phyloP scores from a whole-genome alignment of 2,888 invertebrate species.

The Agrochola lota region DNA sequence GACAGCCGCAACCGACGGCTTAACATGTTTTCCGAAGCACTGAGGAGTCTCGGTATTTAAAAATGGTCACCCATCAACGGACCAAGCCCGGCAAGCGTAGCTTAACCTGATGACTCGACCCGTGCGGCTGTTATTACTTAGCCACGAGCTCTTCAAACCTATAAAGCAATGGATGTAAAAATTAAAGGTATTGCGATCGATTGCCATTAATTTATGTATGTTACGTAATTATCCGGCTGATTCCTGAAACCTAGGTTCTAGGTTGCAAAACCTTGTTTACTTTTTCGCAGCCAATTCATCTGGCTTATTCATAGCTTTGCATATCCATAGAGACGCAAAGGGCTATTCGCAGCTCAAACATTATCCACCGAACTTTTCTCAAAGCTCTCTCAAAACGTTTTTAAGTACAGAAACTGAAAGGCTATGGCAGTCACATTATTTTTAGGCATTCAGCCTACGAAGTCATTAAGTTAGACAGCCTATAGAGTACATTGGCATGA shows the following conservation, averaged over 20 bases:
- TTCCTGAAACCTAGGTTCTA: neutral
- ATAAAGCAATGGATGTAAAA: neutral
- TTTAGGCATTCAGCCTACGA: constrained; percentile 51
- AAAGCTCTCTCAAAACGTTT: constrained; percentile 46
- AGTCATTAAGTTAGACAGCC: constrained; percentile 52
- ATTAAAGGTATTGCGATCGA: neutral
- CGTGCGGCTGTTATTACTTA: too few relatives aligned
- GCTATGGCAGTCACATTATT: constrained; percentile 52
- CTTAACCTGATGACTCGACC: too few relatives aligned
- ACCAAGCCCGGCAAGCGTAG: too few relatives aligned
- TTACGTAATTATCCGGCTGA: neutral
- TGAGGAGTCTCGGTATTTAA: too few relatives aligned
- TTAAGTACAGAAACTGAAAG: constrained; percentile 46
- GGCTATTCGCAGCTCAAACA: constrained; percentile 4
- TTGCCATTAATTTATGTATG: neutral
- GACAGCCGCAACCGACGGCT: too few relatives aligned
- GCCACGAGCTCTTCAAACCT: neutral
- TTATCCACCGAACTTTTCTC: constrained; percentile 28
- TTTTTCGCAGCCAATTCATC: neutral
- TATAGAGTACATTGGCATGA: constrained; percentile 29
- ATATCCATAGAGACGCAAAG: neutral
- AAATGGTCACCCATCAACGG: too few relatives aligned
- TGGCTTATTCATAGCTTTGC: constrained; percentile 11
- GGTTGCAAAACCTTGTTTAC: fast-evolving
- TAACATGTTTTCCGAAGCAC: too few relatives aligned